Conservation (phyloP, 64 coral and sea anemone genomes). For the Catalaphyllia jardinei region DNA sequence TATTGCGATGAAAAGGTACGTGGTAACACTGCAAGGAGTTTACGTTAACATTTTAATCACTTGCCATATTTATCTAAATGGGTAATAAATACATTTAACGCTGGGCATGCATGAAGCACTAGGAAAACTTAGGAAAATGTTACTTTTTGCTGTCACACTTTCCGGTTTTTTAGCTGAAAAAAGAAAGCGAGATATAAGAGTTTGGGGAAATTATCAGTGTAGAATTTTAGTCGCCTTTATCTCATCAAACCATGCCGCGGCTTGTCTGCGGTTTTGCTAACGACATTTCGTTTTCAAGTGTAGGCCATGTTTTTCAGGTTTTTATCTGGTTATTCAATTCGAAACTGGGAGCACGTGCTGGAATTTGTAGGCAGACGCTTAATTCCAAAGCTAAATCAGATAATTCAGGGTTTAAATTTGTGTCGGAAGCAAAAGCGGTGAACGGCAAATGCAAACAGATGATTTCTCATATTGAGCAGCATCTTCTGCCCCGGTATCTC, state of each 20-base stretch:
- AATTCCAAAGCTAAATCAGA: not conserved
- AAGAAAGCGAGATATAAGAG: not conserved
- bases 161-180: not conserved
- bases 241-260: not conserved
- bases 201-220: not conserved
- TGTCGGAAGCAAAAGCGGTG: not conserved
- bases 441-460: not conserved
- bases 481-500: not conserved
- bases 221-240: not conserved
- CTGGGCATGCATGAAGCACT: not conserved
- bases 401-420: not conserved
- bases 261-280: slow-evolving; percentile 7
- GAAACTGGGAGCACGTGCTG: not conserved
- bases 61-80: not conserved
- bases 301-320: not conserved
- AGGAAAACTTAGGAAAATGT: not conserved
- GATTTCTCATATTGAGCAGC: not conserved
- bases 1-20: slow-evolving; percentile 59
- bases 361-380: not conserved
- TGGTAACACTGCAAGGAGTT: not conserved
- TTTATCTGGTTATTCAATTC: not conserved
- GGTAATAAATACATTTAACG: not conserved
- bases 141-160: not conserved
- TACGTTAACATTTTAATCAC: not conserved
- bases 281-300: too few species aligned